These are phyloP conservation scores for Acinonyx jubatus DNA, from an alignment of 2,113 vertebrate species.

Conservation along the genomic window DNA sequence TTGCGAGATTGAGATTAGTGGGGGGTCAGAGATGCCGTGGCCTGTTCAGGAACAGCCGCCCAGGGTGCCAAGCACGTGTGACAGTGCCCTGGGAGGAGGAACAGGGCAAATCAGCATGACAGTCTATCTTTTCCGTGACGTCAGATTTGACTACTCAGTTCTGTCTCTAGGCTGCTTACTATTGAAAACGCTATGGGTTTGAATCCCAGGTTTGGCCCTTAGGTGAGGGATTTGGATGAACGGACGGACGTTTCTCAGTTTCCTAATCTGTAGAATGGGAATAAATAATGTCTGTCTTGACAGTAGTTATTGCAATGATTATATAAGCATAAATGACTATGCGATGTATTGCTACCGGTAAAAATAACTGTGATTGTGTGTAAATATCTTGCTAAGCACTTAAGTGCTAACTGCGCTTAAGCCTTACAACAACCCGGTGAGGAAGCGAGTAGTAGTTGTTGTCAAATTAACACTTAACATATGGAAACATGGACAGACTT, in stretches of 20 bases:
- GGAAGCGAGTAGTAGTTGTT: fast-evolving
- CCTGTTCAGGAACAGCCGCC: fast-evolving
- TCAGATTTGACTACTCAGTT: too few species aligned
- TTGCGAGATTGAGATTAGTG: fast-evolving
- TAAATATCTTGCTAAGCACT: not conserved
- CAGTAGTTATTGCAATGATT: too few species aligned
- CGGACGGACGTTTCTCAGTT: not conserved
- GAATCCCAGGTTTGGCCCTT: not conserved
- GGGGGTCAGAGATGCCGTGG: too few species aligned
- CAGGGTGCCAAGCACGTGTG: fast-evolving
- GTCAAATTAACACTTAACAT: not conserved
- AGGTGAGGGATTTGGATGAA: not conserved
- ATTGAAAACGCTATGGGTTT: not conserved
- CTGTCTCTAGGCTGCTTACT: fast-evolving
- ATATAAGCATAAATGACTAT: too few species aligned
- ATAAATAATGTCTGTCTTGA: not conserved
- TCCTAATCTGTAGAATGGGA: not conserved
- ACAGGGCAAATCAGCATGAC: not conserved
- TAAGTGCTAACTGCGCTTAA: not conserved
- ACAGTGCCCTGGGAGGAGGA: not conserved
- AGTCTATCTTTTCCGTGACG: fast-evolving
- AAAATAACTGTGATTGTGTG: not conserved
- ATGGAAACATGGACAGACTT: not conserved
- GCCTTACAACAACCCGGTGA: too few species aligned
- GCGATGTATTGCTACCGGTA: fast-evolving